Evolutionary conservation across 2,797 vertebrate genomes (phyloP), one percentile per base, ranked within the genome.

Genomic region (Bradypodion pumilum): DNA sequence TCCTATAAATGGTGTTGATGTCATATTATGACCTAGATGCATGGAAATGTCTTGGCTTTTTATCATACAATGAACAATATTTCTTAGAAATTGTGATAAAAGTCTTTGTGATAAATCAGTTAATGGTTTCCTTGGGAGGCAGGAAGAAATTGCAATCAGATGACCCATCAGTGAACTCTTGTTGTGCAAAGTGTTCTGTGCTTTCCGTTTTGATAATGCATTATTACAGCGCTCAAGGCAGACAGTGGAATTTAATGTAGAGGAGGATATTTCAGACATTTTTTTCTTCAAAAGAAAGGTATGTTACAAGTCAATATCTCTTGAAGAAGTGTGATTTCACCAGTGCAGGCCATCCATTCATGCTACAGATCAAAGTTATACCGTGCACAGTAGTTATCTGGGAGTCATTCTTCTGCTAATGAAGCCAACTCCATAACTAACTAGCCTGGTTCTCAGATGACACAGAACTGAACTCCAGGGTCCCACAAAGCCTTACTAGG

Each of bases 51-150:
- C 73, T 68, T 0, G 25, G 12, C 16, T 81, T 80, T 52, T 62
- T 68, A 68, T 69, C 52, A 60, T 12, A 49, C 63, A 78, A 70
- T 73, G 79, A 80, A 73, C 25, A 81, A 80, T 35, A 52, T 80
- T 91, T 89, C 86, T 81, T 78, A 89, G 90, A 91, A 88, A 70
- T 85, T 56, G 73, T 21, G 66, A 69, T 85, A 23, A 16, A 78
- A 74, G 40, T 78, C 74, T 72, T 21, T 37, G 82, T 60, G 49
- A 74, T 89, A 83, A 85, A 85, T 74, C 74, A 83, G 69, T 35
- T 49, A 29, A 80, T 59, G 27, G 73, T 82, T 75, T 85, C 72
- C 68, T 60, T 74, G 78, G 85, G 70, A 78, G 42, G 60, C 75
- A 63, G 65, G 70, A 66, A 74, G 75, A 74, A 82, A 80, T 79